These are phyloP conservation scores for Carabus problematicus DNA, from an alignment of 2,888 invertebrate species.

Conservation along the genomic window DNA sequence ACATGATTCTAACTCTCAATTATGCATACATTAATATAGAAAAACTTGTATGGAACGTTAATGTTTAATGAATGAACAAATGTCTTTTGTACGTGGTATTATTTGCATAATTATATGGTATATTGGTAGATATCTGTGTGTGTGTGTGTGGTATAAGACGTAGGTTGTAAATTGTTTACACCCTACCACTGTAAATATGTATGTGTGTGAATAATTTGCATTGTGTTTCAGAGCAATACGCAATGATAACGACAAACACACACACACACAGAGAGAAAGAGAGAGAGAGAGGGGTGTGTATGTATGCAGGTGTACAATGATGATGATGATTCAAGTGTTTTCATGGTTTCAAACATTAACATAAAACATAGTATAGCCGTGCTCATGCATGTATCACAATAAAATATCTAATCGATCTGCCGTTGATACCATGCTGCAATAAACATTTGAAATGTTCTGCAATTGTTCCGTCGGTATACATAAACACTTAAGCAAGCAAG, in stretches of 20 bases:
- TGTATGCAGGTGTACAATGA: conserved; percentile 14
- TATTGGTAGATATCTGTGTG: conserved; percentile 3
- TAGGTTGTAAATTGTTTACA: conserved; percentile 1
- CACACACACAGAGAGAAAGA: too few species aligned
- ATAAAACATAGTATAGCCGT: conserved; percentile 6
- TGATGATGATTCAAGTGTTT: conserved; percentile 1
- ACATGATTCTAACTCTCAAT: too few species aligned
- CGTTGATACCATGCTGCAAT: neutral
- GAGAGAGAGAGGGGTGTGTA: neutral
- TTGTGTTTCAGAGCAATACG: conserved; percentile 10
- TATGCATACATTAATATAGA: too few species aligned
- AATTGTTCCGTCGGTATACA: too few species aligned
- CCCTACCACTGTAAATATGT: neutral
- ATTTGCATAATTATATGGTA: conserved; percentile 12
- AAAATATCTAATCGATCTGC: conserved; percentile 6
- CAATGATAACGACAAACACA: too few species aligned
- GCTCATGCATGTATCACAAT: conserved; percentile 4
- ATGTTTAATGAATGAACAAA: conserved; percentile 20
- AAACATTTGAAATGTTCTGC: too few species aligned
- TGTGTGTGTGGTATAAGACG: conserved; percentile 1
- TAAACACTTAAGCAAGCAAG: too few species aligned
- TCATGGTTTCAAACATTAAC: conserved; percentile 11
- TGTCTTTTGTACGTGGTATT: conserved; percentile 3
- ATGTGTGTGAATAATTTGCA: neutral
- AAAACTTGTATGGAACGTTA: neutral